phyloP scores from a whole-genome alignment of 2,888 invertebrate species.

The Peribatodes rhomboidaria region DNA sequence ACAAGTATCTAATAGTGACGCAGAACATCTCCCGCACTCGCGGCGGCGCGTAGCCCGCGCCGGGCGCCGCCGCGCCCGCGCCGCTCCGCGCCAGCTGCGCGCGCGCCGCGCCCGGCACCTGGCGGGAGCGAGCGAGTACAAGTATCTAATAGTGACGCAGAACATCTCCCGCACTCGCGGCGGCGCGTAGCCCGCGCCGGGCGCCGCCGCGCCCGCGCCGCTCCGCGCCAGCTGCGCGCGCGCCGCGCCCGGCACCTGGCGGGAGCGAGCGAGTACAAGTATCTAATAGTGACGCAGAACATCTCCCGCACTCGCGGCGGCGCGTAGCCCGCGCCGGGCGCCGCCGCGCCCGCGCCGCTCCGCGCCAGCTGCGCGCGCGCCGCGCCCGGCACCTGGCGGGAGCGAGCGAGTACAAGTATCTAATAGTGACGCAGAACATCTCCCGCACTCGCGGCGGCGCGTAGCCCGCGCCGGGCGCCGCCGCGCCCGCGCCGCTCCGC shows the following conservation, averaged over 20 bases:
- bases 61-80: constrained; percentile 34
- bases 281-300: constrained; percentile 90
- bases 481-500: constrained; percentile 29
- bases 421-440: constrained; percentile 90
- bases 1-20: too few relatives aligned
- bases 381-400: constrained; percentile 40
- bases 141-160: too few relatives aligned
- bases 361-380: constrained; percentile 18
- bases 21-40: constrained; percentile 89
- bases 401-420: too few relatives aligned
- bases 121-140: not conserved
- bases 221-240: constrained; percentile 7
- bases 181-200: constrained; percentile 74
- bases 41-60: constrained; percentile 80
- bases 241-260: constrained; percentile 42
- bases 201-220: constrained; percentile 32
- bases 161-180: constrained; percentile 89
- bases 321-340: constrained; percentile 65
- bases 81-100: constrained; percentile 1
- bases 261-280: not conserved
- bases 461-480: constrained; percentile 62
- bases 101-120: constrained; percentile 43
- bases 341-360: constrained; percentile 31
- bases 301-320: constrained; percentile 89
- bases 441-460: constrained; percentile 88